Evolutionary conservation across 2,113 vertebrate species (phyloP).

Genomic region (Galeopterus variegatus): DNA sequence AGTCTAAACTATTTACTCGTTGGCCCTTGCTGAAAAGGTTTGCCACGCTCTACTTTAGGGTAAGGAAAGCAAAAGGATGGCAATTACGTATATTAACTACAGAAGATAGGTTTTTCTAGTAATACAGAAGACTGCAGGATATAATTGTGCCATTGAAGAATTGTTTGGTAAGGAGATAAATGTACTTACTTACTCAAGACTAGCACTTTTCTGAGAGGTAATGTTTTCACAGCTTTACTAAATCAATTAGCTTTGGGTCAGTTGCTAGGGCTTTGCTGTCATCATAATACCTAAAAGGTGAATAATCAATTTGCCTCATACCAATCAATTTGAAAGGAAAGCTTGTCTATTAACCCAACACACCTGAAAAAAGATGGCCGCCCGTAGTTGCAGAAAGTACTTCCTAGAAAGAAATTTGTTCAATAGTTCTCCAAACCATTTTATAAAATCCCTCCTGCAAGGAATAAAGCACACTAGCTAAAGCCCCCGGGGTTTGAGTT

Average conservation of each 20-base stretch:
- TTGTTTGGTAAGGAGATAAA: background rate
- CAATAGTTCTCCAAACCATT: background rate
- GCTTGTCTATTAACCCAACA: background rate
- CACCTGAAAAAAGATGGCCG: background rate
- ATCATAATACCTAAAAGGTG: background rate
- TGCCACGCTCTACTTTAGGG: background rate
- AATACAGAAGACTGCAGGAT: background rate
- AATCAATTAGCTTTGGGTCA: constrained; percentile 48
- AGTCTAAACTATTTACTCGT: background rate
- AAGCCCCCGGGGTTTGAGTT: background rate
- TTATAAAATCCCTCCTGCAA: background rate
- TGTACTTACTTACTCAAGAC: constrained; percentile 38
- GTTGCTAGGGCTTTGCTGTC: background rate
- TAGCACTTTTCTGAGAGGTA: background rate
- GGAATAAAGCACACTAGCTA: background rate
- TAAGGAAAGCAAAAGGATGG: background rate
- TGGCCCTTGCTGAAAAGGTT: background rate
- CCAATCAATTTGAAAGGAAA: constrained; percentile 44
- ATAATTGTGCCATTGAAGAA: background rate
- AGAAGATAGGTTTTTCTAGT: background rate
- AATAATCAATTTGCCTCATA: constrained; percentile 26
- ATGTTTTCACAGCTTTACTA: constrained; percentile 16
- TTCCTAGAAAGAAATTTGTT: constrained; percentile 26
- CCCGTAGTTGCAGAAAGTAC: background rate
- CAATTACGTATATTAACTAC: background rate